Evolutionary conservation across 2,888 invertebrate genomes (phyloP).

Genomic region (Dorcus parallelipipedus): DNA sequence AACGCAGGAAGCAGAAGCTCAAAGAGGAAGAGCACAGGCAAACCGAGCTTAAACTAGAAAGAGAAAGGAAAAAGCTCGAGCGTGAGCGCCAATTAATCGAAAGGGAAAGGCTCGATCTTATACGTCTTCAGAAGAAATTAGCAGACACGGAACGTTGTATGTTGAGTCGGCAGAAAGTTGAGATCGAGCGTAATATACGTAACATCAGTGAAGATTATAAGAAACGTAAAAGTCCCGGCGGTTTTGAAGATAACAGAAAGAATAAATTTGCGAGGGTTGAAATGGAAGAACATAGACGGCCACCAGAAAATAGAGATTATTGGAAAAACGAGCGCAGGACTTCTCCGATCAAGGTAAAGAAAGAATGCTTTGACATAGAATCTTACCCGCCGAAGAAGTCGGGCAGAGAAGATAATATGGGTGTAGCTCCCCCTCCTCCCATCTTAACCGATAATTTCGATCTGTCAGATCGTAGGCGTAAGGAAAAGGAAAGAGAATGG

Average conservation of each 20-base stretch:
- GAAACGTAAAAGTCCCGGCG: conserved; percentile 3
- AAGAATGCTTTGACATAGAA: neutral
- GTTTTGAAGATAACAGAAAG: conserved; percentile 6
- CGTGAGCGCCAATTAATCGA: conserved; percentile 21
- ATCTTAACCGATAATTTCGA: conserved; percentile 6
- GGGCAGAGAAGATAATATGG: conserved; percentile 4
- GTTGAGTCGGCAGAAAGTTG: conserved; percentile 5
- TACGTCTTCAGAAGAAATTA: conserved; percentile 12
- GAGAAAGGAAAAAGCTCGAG: conserved; percentile 20
- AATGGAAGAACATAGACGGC: neutral
- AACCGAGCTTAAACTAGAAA: conserved; percentile 18
- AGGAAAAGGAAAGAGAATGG: conserved; percentile 12
- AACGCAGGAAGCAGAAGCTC: conserved; percentile 7
- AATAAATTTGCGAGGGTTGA: conserved; percentile 7
- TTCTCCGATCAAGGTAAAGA: neutral
- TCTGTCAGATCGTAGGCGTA: neutral
- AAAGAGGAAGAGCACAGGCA: conserved; percentile 11
- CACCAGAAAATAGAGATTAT: neutral
- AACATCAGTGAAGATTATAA: conserved; percentile 10
- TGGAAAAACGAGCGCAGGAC: conserved; percentile 9
- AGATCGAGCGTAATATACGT: conserved; percentile 1
- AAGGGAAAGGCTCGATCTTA: conserved; percentile 19
- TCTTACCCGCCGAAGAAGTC: conserved; percentile 3
- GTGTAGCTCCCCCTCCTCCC: conserved; percentile 13
- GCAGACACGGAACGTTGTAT: conserved; percentile 1